Evolutionary conservation across 1,140 invertebrate genomes (phyloP).

Genomic region (Leptinotarsa lineolata): DNA sequence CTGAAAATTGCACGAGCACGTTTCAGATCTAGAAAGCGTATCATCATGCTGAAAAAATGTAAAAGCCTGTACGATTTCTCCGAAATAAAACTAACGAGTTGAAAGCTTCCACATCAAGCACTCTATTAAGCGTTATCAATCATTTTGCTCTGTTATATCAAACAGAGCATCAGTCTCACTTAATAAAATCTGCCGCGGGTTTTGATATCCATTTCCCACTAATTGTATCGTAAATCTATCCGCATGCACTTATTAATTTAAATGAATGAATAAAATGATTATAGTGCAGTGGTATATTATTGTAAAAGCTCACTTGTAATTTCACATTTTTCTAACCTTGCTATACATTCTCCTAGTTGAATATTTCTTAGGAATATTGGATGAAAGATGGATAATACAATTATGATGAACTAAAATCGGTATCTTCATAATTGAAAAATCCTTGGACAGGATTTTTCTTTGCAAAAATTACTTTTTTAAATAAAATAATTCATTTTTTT

Average conservation of each 20-base stretch:
- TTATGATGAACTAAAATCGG: too few species aligned
- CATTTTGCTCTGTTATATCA: background rate
- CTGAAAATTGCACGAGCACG: too few species aligned
- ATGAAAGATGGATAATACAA: too few species aligned
- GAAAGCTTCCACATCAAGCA: background rate
- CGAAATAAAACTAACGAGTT: background rate
- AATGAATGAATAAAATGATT: background rate
- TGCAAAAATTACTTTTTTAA: too few species aligned
- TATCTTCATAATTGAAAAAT: too few species aligned
- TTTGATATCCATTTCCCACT: conserved; percentile 6
- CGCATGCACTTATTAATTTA: conserved; percentile 1
- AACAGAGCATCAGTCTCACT: background rate
- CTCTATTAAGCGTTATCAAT: conserved; percentile 4
- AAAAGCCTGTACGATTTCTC: background rate
- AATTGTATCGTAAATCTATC: background rate
- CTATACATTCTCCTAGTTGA: too few species aligned
- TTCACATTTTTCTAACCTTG: too few species aligned
- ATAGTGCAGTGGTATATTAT: background rate
- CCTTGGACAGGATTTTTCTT: too few species aligned
- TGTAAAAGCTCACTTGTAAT: background rate
- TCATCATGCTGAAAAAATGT: too few species aligned
- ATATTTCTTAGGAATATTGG: too few species aligned
- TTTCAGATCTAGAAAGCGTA: too few species aligned
- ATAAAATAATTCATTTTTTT: too few species aligned
- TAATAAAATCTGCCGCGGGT: background rate